A percentile compares a stretch with the other conserved stretches of the same genome.
Conservation (phyloP, 2,113 vertebrate genomes). For the Gallinago paraguaiae region DNA sequence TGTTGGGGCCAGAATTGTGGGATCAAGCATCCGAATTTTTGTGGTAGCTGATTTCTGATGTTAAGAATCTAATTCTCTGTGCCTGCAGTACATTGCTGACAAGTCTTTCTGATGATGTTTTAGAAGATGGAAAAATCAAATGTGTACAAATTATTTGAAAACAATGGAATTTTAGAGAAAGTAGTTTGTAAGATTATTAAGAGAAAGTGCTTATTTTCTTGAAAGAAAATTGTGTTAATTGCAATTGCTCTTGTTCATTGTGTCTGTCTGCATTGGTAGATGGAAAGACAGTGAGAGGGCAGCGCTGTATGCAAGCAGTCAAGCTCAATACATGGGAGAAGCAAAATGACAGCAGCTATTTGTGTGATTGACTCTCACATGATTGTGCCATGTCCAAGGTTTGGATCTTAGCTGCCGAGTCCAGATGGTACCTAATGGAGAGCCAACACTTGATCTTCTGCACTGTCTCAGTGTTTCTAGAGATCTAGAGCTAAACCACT, state of each 20-base stretch:
- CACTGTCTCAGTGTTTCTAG: not conserved
- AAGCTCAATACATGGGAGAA: not conserved
- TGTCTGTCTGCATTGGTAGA: not conserved
- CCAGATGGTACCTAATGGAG: not conserved
- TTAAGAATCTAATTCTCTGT: not conserved
- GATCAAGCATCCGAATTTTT: not conserved
- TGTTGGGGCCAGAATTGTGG: not conserved
- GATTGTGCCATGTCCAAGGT: not conserved
- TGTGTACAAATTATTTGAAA: not conserved
- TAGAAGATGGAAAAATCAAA: not conserved
- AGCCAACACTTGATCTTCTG: not conserved
- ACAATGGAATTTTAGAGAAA: not conserved
- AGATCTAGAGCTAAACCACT: not conserved
- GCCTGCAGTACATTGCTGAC: not conserved
- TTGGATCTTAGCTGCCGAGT: not conserved
- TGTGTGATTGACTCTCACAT: not conserved
- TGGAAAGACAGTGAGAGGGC: not conserved
- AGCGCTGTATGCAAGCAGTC: not conserved
- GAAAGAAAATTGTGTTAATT: not conserved
- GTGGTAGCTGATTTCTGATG: not conserved
- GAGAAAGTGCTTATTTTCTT: not conserved
- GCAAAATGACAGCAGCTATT: not conserved
- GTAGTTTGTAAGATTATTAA: not conserved
- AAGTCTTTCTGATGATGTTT: not conserved
- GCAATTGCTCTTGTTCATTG: not conserved